Evolutionary conservation across 2,797 vertebrate genomes (phyloP), one percentile per base, ranked within the genome.

Genomic region (Taenioides sp.): DNA sequence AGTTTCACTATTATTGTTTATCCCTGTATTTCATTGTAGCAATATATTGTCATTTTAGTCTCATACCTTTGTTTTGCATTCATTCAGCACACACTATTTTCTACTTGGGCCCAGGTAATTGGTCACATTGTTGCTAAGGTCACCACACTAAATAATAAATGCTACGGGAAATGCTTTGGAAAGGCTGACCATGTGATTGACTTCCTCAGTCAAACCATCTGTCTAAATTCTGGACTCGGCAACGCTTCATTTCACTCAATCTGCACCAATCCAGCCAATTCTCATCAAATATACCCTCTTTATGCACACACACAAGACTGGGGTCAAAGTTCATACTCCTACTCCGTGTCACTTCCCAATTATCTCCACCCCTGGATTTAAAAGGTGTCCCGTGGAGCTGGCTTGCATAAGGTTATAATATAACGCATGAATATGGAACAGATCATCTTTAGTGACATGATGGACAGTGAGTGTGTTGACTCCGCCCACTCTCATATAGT

Each of bases 401-500:
- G 85, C 87, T 22, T 90, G 78, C 73, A 65, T 81, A 67, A 69
- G 78, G 70, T 71, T 70, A 27, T 61, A 63, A 37, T 34, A 62
- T 27, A 59, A 67, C 37, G 17, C 75, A 86, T 91, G 85, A 89
- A 92, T 90, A 90, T 89, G 80, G 74, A 90, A 64, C 87, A 88
- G 82, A 87, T 88, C 67, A 85, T 86, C 84, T 80, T 66, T 77
- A 71, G 72, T 73, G 76, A 77, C 70, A 68, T 76, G 78, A 89
- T 74, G 78, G 86, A 86, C 89, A 82, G 76, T 73, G 81, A 84
- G 80, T 77, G 73, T 70, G 59, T 34, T 72, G 67, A 84, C 80
- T 80, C 75, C 78, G 75, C 77, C 80, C 76, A 74, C 12, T 70
- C 83, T 95, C 93, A 93, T 95, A 91, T 84, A 93, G 86, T 93